phyloP scores from a whole-genome alignment of 2,113 vertebrate species.

The Caloenas nicobarica region DNA sequence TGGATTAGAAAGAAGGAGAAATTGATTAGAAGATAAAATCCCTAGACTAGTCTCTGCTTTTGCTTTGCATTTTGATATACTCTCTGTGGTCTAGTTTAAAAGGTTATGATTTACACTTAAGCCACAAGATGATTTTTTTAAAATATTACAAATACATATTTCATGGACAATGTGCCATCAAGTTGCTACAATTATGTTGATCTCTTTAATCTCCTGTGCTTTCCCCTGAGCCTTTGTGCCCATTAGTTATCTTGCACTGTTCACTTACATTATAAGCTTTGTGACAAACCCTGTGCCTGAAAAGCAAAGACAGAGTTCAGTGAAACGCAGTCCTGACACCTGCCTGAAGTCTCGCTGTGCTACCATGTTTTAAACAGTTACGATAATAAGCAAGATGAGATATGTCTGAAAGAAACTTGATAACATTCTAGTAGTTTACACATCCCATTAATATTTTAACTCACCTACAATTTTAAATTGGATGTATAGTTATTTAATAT shows the following conservation, averaged over 20 bases:
- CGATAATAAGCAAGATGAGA: background rate
- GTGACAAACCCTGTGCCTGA: background rate
- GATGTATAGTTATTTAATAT: background rate
- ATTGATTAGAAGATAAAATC: background rate
- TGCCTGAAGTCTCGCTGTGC: rapidly evolving
- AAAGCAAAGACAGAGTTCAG: background rate
- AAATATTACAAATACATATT: background rate
- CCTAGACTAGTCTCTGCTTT: background rate
- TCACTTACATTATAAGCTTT: background rate
- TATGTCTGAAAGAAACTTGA: background rate
- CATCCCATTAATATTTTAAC: background rate
- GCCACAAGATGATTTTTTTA: background rate
- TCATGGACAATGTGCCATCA: rapidly evolving
- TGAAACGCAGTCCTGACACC: background rate
- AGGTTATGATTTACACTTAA: background rate
- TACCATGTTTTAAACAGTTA: background rate
- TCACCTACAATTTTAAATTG: background rate
- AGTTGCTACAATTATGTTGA: background rate
- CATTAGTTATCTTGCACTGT: background rate
- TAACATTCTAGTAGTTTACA: background rate
- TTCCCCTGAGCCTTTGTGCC: background rate
- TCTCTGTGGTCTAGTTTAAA: no score
- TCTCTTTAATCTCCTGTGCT: background rate
- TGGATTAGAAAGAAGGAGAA: background rate
- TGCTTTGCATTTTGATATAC: background rate